phyloP scores from a whole-genome alignment of 2,113 vertebrate genomes.

The Sprattus sprattus region DNA sequence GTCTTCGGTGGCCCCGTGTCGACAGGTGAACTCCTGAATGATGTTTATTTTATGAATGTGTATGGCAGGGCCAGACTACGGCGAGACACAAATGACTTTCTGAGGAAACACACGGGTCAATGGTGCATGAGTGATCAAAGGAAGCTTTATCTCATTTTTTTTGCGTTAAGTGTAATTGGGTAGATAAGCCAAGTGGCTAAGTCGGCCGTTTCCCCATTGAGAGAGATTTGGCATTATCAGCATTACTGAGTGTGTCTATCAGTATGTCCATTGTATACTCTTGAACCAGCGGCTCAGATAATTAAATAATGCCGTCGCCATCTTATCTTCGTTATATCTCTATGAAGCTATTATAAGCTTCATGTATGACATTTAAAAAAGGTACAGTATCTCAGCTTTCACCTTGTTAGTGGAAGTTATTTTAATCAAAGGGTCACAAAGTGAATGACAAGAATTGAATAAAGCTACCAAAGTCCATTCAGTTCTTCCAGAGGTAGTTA shows the following conservation, averaged over 20 bases:
- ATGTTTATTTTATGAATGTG: conserved; percentile 41
- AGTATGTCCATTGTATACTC: conserved; percentile 41
- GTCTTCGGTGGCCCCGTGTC: background rate
- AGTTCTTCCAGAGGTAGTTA: no score
- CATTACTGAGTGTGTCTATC: conserved; percentile 29
- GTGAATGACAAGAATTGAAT: background rate
- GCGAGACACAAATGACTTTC: background rate
- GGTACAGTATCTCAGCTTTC: conserved; percentile 26
- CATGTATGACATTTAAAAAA: conserved; percentile 30
- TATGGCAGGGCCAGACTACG: background rate
- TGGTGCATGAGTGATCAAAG: conserved; percentile 39
- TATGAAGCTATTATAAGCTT: conserved; percentile 20
- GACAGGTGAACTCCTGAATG: background rate
- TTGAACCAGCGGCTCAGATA: conserved; percentile 33
- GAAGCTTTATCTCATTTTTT: conserved; percentile 48
- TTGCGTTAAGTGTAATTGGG: conserved; percentile 47
- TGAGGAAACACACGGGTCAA: conserved; percentile 24
- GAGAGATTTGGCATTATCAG: conserved; percentile 45
- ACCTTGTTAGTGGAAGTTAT: conserved; percentile 30
- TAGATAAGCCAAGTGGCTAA: conserved; percentile 48
- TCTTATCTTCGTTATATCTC: conserved; percentile 48
- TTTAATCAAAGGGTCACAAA: background rate
- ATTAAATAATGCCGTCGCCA: conserved; percentile 44
- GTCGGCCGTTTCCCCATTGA: conserved; percentile 29
- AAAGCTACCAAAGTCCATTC: no score